A percentile compares a stretch with the other conserved stretches of the same genome.
Conservation (phyloP, 2,888 invertebrate genomes). For the Ephialtes manifestator region DNA sequence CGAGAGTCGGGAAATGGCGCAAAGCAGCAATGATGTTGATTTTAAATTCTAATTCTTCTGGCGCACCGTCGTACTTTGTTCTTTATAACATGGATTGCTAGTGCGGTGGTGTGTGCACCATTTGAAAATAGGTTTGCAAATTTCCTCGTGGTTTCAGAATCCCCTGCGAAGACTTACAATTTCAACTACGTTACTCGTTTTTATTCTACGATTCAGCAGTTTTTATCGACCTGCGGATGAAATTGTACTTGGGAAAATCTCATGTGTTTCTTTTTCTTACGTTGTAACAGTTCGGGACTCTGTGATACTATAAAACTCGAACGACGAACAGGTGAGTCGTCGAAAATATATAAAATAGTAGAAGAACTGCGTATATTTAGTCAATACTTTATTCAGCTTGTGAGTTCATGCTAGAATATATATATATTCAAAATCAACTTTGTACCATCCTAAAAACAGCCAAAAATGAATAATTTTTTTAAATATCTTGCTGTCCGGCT, state of each 20-base stretch:
- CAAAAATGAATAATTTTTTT: too few species aligned
- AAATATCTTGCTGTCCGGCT: too few species aligned
- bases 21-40: constrained; percentile 76
- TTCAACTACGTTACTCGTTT: constrained; percentile 17
- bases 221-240: constrained; percentile 6
- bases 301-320: neutral
- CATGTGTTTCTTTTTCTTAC: neutral
- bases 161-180: constrained; percentile 5
- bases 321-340: neutral
- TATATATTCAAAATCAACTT: too few species aligned
- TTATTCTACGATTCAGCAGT: constrained; percentile 45
- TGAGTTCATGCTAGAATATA: too few species aligned
- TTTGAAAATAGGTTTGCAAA: constrained; percentile 76
- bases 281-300: neutral
- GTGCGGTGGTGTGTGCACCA: constrained; percentile 60
- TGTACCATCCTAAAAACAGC: too few species aligned
- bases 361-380: neutral
- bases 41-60: constrained; percentile 82
- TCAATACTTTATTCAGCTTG: neutral
- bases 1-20: constrained; percentile 45
- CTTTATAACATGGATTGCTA: constrained; percentile 71
- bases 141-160: constrained; percentile 45
- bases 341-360: constrained; percentile 4
- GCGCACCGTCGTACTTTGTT: constrained; percentile 68
- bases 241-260: neutral